phyloP scores from a whole-genome alignment of 1,140 invertebrate genomes.

The Pinna nobilis region DNA sequence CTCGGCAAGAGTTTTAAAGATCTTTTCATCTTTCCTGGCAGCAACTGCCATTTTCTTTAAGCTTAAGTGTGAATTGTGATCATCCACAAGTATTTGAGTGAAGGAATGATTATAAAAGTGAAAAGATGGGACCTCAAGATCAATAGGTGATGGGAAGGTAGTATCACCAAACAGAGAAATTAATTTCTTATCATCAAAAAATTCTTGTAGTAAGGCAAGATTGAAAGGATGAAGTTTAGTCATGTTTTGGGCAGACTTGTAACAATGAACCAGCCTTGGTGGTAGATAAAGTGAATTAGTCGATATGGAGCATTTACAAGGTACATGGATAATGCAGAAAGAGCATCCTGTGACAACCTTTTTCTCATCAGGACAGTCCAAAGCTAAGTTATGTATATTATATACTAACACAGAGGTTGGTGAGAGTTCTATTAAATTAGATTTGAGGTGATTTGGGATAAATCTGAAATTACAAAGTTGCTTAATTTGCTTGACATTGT shows the following conservation, averaged over 20 bases:
- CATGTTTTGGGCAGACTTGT: background rate
- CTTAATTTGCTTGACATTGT: background rate
- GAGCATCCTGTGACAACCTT: background rate
- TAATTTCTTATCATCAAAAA: slow-evolving; percentile 7
- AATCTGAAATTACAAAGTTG: slow-evolving; percentile 14
- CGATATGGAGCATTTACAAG: slow-evolving; percentile 24
- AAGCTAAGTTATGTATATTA: background rate
- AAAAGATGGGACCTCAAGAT: slow-evolving; percentile 13
- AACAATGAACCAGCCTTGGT: slow-evolving; percentile 16
- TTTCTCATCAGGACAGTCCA: slow-evolving; percentile 7
- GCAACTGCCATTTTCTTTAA: too few relatives aligned
- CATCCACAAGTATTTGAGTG: too few relatives aligned
- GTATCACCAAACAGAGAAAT: slow-evolving; percentile 7
- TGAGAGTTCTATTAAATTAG: slow-evolving; percentile 1
- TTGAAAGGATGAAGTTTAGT: slow-evolving; percentile 16
- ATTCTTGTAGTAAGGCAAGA: slow-evolving; percentile 33
- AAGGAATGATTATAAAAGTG: slow-evolving; percentile 21
- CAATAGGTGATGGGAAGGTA: background rate
- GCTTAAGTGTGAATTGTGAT: too few relatives aligned
- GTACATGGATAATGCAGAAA: slow-evolving; percentile 23
- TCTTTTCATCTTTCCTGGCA: too few relatives aligned
- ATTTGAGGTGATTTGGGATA: background rate
- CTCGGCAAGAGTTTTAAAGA: too few relatives aligned
- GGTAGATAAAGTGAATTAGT: background rate
- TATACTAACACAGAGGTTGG: slow-evolving; percentile 7